phyloP scores from a whole-genome alignment of 2,888 invertebrate genomes.

The Caenorhabditis afra region DNA sequence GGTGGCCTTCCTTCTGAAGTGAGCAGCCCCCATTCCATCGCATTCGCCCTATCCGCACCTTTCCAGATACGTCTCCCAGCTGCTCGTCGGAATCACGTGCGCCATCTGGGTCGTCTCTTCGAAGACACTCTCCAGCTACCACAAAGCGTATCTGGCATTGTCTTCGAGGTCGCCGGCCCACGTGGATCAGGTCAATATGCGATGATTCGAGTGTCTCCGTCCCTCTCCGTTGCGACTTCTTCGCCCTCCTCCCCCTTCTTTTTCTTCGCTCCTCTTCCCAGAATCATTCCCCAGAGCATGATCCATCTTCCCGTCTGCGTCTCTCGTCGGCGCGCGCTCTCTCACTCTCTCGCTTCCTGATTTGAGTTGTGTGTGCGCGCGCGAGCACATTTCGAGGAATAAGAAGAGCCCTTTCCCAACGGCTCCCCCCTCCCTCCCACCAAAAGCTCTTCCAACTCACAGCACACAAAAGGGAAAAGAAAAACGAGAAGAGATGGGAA shows the following conservation, averaged over 20 bases:
- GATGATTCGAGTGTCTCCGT: conserved; percentile 14
- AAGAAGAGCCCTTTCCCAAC: conserved; percentile 8
- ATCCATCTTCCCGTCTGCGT: conserved; percentile 46
- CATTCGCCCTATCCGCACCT: not conserved
- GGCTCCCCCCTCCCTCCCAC: conserved; percentile 9
- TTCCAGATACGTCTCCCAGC: conserved; percentile 89
- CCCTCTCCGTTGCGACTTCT: not conserved
- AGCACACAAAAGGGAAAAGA: not conserved
- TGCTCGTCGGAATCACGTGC: conserved; percentile 94
- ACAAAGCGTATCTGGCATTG: conserved; percentile 59
- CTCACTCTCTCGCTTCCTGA: conserved; percentile 39
- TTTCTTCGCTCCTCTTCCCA: conserved; percentile 7
- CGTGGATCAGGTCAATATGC: conserved; percentile 49
- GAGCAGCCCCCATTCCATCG: conserved; percentile 24
- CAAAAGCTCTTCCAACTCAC: conserved; percentile 2
- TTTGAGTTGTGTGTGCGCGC: conserved; percentile 23
- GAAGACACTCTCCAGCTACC: conserved; percentile 93
- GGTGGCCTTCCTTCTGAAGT: conserved; percentile 79
- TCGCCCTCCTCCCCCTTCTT: not conserved
- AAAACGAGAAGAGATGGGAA: conserved; percentile 18
- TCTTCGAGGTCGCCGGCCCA: conserved; percentile 35
- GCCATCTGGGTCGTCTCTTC: conserved; percentile 98
- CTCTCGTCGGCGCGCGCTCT: conserved; percentile 21
- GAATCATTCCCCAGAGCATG: conserved; percentile 50
- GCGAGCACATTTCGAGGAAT: conserved; percentile 31